Evolutionary conservation across 1,140 invertebrate genomes (phyloP).

Genomic region (Agrypnia vestita): DNA sequence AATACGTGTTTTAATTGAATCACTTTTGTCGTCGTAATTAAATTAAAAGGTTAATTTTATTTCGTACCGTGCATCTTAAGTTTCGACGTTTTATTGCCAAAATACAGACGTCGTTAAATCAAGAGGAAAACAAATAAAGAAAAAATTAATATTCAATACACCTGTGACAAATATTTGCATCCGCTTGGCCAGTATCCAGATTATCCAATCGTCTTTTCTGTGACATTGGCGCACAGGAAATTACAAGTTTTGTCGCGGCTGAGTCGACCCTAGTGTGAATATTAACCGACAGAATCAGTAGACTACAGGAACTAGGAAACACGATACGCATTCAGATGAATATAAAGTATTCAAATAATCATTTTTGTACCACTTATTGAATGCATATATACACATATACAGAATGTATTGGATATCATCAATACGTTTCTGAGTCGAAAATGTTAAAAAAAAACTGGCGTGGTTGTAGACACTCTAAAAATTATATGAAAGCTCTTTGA

Average conservation of each 20-base stretch:
- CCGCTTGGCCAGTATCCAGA: constrained; percentile 5
- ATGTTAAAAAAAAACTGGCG: no score
- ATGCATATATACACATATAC: no score
- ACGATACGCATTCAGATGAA: no score
- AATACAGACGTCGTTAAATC: constrained; percentile 1
- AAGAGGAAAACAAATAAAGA: constrained; percentile 4
- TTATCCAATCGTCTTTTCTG: constrained; percentile 12
- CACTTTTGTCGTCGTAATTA: neutral
- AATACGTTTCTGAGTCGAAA: no score
- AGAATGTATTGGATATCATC: no score
- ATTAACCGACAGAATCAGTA: neutral
- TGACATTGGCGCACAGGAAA: constrained; percentile 27
- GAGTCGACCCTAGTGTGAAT: neutral
- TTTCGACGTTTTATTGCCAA: constrained; percentile 4
- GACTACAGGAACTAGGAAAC: no score
- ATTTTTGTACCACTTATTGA: no score
- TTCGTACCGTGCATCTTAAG: neutral
- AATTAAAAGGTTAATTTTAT: neutral
- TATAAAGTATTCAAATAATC: no score
- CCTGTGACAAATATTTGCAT: constrained; percentile 6
- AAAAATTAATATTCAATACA: constrained; percentile 16
- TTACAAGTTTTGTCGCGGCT: constrained; percentile 3
- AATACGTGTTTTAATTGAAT: no score
- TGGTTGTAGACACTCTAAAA: no score
- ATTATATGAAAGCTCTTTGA: no score